Percentiles rank a stretch among this genome's conserved stretches.
Evolutionary conservation across 2,888 invertebrate species (phyloP).

Genomic region (Nineta flava): DNA sequence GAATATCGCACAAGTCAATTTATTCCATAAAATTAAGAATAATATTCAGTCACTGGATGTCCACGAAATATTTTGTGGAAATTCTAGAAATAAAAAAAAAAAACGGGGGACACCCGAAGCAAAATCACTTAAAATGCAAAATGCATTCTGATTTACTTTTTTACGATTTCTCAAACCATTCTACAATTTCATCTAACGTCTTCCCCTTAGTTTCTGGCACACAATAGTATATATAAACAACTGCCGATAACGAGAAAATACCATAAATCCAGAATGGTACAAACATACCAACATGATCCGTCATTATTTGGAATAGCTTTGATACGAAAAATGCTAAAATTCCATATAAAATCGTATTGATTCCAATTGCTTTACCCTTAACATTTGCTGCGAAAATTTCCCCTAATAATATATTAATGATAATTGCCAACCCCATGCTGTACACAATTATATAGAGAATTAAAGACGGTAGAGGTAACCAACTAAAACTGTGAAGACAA

Average conservation of each 20-base stretch:
- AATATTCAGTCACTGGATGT: too few species aligned
- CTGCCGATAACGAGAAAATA: neutral
- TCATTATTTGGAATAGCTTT: slow-evolving; percentile 3
- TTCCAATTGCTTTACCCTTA: slow-evolving; percentile 3
- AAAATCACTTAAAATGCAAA: too few species aligned
- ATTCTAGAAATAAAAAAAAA: too few species aligned
- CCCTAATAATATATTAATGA: slow-evolving; percentile 1
- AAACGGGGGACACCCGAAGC: too few species aligned
- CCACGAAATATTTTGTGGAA: too few species aligned
- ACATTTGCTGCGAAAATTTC: slow-evolving; percentile 7
- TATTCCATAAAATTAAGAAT: too few species aligned
- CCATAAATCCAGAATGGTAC: slow-evolving; percentile 5
- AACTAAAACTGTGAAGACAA: neutral
- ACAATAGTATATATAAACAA: slow-evolving; percentile 1
- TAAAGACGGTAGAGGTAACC: slow-evolving; percentile 2
- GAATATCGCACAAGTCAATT: too few species aligned
- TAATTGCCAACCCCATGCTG: neutral
- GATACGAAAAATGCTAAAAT: slow-evolving; percentile 1
- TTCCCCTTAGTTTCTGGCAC: slow-evolving; percentile 7
- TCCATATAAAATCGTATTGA: slow-evolving; percentile 1
- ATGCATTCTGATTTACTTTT: too few species aligned
- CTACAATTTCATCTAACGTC: slow-evolving; percentile 5
- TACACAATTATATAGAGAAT: neutral
- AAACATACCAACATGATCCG: slow-evolving; percentile 4
- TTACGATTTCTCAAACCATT: neutral